phyloP scores from a whole-genome alignment of 2,888 invertebrate genomes.

The Allacma fusca region DNA sequence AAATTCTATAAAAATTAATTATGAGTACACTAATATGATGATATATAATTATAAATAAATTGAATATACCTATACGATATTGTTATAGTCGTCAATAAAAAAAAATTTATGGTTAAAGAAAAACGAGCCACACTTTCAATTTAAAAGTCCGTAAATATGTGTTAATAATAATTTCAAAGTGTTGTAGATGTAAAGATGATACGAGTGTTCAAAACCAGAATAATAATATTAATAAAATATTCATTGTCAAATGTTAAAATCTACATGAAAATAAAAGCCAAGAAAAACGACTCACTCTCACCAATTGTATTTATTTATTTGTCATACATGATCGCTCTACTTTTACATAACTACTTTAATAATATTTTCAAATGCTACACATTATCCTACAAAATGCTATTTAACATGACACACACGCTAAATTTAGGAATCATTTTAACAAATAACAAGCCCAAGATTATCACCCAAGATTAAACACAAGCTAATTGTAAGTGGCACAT shows the following conservation, averaged over 20 bases:
- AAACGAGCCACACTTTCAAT: background rate
- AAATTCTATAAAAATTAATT: background rate
- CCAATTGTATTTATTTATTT: background rate
- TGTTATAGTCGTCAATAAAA: background rate
- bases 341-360: no score
- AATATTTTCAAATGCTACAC: no score
- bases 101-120: slow-evolving; percentile 12
- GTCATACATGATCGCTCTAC: background rate
- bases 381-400: no score
- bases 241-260: slow-evolving; percentile 20
- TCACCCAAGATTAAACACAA: no score
- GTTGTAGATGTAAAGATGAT: slow-evolving; percentile 25
- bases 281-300: background rate
- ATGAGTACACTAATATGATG: background rate
- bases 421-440: no score
- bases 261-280: slow-evolving; percentile 19
- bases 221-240: slow-evolving; percentile 23
- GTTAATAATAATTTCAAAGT: slow-evolving; percentile 5
- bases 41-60: background rate
- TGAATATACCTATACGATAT: background rate
- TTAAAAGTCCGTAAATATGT: background rate
- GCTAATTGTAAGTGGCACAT: no score
- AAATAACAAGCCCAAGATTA: no score
- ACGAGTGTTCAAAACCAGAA: slow-evolving; percentile 35
- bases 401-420: no score